Conservation (phyloP, 1,140 invertebrate genomes). For the Drosophila erecta region DNA sequence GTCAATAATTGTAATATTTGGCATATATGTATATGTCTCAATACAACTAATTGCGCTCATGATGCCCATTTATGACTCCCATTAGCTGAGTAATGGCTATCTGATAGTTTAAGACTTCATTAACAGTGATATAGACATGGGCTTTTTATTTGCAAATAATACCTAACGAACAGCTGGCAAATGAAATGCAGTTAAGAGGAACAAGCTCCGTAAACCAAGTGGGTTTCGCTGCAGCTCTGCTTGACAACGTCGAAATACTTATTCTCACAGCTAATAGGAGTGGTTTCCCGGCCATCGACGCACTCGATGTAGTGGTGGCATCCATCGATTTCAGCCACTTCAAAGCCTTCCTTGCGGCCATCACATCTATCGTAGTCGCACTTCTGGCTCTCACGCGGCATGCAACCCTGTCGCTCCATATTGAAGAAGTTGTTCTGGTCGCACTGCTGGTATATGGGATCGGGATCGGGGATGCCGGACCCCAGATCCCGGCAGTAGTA, state of each 20-base stretch:
- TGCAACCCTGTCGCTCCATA: conserved; percentile 37
- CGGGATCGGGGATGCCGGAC: conserved; percentile 53
- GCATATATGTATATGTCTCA: too few relatives aligned
- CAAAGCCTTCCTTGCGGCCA: conserved; percentile 47
- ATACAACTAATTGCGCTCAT: too few relatives aligned
- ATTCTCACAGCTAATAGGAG: conserved; percentile 3
- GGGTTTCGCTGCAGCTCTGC: conserved; percentile 23
- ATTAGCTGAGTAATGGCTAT: too few relatives aligned
- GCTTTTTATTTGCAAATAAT: too few relatives aligned
- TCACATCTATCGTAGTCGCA: conserved; percentile 72
- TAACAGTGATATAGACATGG: too few relatives aligned
- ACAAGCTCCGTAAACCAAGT: conserved; percentile 28
- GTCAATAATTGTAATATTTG: too few relatives aligned
- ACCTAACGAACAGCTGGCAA: neutral
- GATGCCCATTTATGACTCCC: too few relatives aligned
- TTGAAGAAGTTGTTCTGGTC: conserved; percentile 53
- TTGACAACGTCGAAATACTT: conserved; percentile 36
- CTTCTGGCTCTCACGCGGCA: conserved; percentile 14
- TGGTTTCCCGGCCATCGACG: conserved; percentile 24
- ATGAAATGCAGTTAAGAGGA: neutral
- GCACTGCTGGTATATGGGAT: conserved; percentile 50
- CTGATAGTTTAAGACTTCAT: too few relatives aligned
- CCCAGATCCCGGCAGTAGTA: conserved; percentile 66
- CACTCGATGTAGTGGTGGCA: conserved; percentile 65
- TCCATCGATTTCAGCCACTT: conserved; percentile 42